Evolutionary conservation across 2,113 vertebrate genomes (phyloP), one percentile per base, ranked within the genome.

Genomic region (Lipophrys pholis): DNA sequence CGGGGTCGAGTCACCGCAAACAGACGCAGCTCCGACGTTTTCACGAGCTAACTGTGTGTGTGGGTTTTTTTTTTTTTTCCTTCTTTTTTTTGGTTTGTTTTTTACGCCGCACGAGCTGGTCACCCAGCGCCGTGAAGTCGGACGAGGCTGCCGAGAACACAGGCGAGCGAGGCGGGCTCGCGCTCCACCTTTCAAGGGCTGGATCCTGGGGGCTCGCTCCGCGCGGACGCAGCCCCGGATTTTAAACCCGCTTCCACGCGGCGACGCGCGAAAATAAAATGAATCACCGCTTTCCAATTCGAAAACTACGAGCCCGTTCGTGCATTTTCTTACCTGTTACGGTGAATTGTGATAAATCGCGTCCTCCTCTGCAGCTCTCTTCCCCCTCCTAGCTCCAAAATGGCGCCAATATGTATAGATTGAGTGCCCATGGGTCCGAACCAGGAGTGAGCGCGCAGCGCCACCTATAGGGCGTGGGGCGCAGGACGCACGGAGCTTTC

Each of bases 341-440:
- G 90, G 76, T 85, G 90, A 92, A 90, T 87, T 86, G 92, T 90
- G 90, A 88, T 94, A 93, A 91, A 89, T 94, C 90, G 93, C 81
- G 90, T 93, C 84, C 86, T 93, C 94, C 95, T 95, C 94, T 94
- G 95, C 93, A 93, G 93, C 90, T 90, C 85, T 86, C 91, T 86
- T 90, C 89, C 93, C 92, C 93, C 93, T 94, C 91, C 91, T 92
- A 86, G 95, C 96, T 98, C 97, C 96, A 99, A 99, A 99, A 99
- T 98, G 97, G 97, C 97, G 97, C 97, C 97, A 99, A 98, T 94
- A 94, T 91, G 94, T 91, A 93, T 91, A 90, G 94, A 91, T 91
- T 81, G 87, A 90, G 93, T 46, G 79, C 87, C 90, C 87, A 84
- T 89, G 90, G 80, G 81, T 86, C 8, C 48, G 38, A 54, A 43